Evolutionary conservation across 2,113 vertebrate genomes (phyloP).

Genomic region (Glareola pratincola): DNA sequence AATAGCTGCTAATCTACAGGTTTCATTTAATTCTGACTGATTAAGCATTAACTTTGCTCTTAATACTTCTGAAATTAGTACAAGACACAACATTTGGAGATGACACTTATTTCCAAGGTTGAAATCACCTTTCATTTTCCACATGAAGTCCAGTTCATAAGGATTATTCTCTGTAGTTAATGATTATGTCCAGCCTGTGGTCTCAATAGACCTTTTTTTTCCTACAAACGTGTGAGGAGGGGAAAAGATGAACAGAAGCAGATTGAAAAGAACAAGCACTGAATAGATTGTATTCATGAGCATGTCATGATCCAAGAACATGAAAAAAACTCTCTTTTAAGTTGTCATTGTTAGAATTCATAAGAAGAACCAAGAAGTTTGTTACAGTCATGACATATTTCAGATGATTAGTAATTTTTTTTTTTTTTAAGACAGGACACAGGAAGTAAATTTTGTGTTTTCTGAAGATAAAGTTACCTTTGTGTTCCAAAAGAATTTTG

Average conservation of each 20-base stretch:
- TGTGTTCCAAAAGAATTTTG: background rate
- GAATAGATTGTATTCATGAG: background rate
- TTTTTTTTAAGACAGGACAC: background rate
- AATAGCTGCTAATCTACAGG: background rate
- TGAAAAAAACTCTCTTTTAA: background rate
- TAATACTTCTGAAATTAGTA: background rate
- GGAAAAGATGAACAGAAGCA: background rate
- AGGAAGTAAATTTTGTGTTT: background rate
- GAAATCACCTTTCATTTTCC: background rate
- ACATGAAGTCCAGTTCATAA: background rate
- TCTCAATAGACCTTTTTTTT: background rate
- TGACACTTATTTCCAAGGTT: background rate
- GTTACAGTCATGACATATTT: background rate
- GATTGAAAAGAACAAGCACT: background rate
- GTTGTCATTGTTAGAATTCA: background rate
- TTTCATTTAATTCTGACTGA: background rate
- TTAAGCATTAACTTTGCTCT: background rate
- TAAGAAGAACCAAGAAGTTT: background rate
- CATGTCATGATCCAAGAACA: background rate
- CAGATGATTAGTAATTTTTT: background rate
- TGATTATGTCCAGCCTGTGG: background rate
- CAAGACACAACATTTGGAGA: background rate
- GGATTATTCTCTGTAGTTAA: background rate
- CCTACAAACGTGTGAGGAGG: background rate
- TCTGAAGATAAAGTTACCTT: background rate